Evolutionary conservation across 1,140 invertebrate species (phyloP).

Genomic region (Hyposmocoma kahamanoa): DNA sequence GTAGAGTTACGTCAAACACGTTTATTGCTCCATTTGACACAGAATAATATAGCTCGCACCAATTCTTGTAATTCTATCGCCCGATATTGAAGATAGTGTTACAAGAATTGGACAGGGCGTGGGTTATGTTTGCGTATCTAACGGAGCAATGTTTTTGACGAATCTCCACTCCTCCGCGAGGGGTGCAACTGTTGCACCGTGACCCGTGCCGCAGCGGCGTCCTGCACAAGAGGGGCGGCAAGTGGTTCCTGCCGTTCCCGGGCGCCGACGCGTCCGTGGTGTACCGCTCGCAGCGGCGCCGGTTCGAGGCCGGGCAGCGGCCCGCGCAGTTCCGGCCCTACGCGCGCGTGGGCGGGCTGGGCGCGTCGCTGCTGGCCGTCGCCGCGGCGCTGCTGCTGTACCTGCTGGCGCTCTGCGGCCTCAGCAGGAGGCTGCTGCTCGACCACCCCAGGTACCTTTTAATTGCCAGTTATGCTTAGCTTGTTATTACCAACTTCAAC

Average conservation of each 20-base stretch:
- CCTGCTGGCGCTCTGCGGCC: slow-evolving; percentile 67
- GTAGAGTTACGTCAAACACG: too few relatives aligned
- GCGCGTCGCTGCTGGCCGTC: slow-evolving; percentile 59
- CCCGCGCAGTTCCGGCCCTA: slow-evolving; percentile 79
- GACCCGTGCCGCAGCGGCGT: slow-evolving; percentile 11
- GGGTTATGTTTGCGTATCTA: too few relatives aligned
- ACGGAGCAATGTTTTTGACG: too few relatives aligned
- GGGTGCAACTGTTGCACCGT: too few relatives aligned
- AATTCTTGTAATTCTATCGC: too few relatives aligned
- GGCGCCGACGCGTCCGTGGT: slow-evolving; percentile 88
- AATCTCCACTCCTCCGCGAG: too few relatives aligned
- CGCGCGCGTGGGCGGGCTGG: slow-evolving; percentile 27
- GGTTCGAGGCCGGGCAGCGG: slow-evolving; percentile 79
- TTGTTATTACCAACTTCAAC: too few relatives aligned
- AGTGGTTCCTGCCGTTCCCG: slow-evolving; percentile 85
- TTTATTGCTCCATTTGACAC: too few relatives aligned
- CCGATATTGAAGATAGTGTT: too few relatives aligned
- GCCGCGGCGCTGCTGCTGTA: slow-evolving; percentile 78
- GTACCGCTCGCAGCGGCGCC: slow-evolving; percentile 82
- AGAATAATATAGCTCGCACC: too few relatives aligned
- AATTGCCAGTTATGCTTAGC: too few relatives aligned
- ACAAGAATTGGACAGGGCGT: too few relatives aligned
- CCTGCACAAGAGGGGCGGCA: slow-evolving; percentile 77
- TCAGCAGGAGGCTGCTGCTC: slow-evolving; percentile 75
- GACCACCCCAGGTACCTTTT: slow-evolving; percentile 72